These are phyloP conservation scores for Drosophila merina DNA, from an alignment of 2,888 invertebrate genomes.

Conservation along the genomic window DNA sequence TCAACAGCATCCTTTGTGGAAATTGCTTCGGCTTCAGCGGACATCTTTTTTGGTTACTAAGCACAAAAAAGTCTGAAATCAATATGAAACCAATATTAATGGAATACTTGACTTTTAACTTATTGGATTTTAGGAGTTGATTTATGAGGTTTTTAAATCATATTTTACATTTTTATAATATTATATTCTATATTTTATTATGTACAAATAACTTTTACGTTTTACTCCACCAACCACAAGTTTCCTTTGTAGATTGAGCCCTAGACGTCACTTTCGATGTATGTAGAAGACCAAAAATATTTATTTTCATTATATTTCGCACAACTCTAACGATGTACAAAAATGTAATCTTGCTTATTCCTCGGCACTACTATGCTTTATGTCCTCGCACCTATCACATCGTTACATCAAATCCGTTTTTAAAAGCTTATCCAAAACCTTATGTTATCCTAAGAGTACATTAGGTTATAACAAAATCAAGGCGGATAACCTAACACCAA, in stretches of 20 bases:
- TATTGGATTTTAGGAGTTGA: no score
- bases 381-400: constrained; percentile 57
- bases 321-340: constrained; percentile 29
- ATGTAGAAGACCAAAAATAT: constrained; percentile 54
- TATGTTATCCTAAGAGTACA: constrained; percentile 33
- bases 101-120: no score
- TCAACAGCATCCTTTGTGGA: constrained; percentile 59
- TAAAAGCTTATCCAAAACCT: constrained; percentile 27
- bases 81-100: no score
- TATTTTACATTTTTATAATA: no score
- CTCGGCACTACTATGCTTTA: constrained; percentile 3
- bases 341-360: background rate
- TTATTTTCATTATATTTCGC: background rate
- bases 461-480: constrained; percentile 23
- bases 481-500: background rate
- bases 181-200: no score
- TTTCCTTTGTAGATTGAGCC: constrained; percentile 68
- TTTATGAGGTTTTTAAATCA: no score
- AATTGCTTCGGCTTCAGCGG: constrained; percentile 75
- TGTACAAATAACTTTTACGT: background rate
- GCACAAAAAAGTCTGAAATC: background rate
- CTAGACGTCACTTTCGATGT: constrained; percentile 76
- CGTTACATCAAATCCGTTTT: constrained; percentile 69
- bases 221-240: constrained; percentile 29
- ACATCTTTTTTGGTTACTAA: constrained; percentile 53